Base-by-base conservation (phyloP, 2,113 vertebrate genomes). In the Notiomystis cincta region DNA sequence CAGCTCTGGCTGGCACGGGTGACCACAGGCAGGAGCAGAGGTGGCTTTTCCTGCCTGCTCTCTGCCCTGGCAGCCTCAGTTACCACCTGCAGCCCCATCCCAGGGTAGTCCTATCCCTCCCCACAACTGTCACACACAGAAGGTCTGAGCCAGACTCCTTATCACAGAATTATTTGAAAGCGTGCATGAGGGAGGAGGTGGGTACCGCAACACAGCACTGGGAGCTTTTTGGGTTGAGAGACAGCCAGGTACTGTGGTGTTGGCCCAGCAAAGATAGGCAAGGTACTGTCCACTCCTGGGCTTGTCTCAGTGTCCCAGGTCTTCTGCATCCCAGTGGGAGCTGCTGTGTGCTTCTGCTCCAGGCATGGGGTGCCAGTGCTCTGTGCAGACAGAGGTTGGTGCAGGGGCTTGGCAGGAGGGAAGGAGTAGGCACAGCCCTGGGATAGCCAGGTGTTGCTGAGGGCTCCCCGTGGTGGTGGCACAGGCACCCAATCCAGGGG, bases 1-100 rank as follows among this genome's bases (percentile, higher is more conserved):
- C 2, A 27, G n/a, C 16, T 67, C 16, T n/a, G 50, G 44, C 12
- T 35, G 30, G 38, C 25, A 40, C 48, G 16, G 5, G 2, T 0
- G 0, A 47, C 45, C 3, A 3, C 24, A 86, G 54, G 30, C 17
- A 12, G 45, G 37, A 76, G 45, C 2, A 1, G 47, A 47, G 37
- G 16, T 0, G 2, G 18, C 47, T 73, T 60, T 85, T 80, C 31
- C 19, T 75, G 40, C 40, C 13, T 27, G 1, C 23, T 25, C 14
- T 40, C 56, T 51, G 50, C 24, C 48, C 16, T 3, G 1, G 19
- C 48, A 7, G 51, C 47, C n/a, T 31, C 8, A 3, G n/a, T 40
- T 84, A n/a, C 54, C 70, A 37, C 54, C 51, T 2, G 0, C 48
- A 61, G 54, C 30, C 40, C 57, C 11, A 42, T 48, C 35, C 47